Evolutionary conservation across 2,888 invertebrate genomes (phyloP), one percentile per base, ranked within the genome.

Genomic region (Diabrotica balteata): DNA sequence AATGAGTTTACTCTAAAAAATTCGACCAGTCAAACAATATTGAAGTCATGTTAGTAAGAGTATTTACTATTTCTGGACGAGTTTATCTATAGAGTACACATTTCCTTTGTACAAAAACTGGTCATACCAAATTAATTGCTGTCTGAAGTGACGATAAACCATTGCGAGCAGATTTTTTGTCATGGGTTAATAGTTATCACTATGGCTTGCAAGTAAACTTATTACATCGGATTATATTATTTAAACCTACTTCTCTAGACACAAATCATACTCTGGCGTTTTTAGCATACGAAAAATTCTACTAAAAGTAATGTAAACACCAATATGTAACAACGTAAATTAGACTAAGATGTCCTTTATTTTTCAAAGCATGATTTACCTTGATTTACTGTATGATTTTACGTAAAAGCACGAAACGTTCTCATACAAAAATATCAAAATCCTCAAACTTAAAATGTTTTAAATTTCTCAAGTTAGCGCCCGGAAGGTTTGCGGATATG

Each of bases 201-300:
- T 82, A 82, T 81, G 81, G 80, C 78, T 81, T 78, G 75, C 77
- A 77, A 80, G 80, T 79, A 81, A 82, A 80, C 68, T 69, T 69
- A 79, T 79, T 82, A 82, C 81, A 82, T 80, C 76, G 79, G 81
- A 81, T 80, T 82, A 82, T 79, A 79, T 77, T 80, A 78, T 77
- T 79, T 80, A 80, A 79, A 79, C 80, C 82, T 82, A 82, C 81
- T 79, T 77, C 76, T 78, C 82, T 82, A 82, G 81, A 82, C 82
- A 82, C 81, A 80, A 80, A 81, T 79, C 77, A 77, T 80, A 75
- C 76, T 65, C 78, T 78, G 77, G 77, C 78, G 78, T 77, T 79
- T 77, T 77, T 77, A 78, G 78, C 70, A 55, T 67, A 61, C 22
- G 57, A 63, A 55, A 57, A 62, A 54, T 52, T 57, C 10, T 55